Conservation (phyloP, 2,113 vertebrate genomes). For the Nipponia nippon region DNA sequence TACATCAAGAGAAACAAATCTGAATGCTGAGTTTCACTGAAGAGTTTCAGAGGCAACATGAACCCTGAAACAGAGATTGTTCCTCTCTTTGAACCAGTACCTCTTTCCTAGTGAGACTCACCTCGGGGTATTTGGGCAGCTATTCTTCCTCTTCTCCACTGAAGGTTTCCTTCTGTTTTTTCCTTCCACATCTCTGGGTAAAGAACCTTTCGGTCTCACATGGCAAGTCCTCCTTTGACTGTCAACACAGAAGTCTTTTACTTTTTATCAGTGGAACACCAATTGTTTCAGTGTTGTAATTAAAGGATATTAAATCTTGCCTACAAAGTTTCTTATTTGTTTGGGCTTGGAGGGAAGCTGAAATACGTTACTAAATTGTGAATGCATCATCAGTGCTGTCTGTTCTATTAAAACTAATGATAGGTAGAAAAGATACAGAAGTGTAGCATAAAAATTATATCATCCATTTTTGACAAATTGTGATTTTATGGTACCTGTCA, state of each 20-base stretch:
- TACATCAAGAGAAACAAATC: neutral
- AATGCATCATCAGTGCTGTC: neutral
- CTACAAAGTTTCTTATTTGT: slow-evolving; percentile 2
- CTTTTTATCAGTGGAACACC: neutral
- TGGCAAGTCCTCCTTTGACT: neutral
- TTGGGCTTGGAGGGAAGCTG: neutral
- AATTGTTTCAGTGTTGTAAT: neutral
- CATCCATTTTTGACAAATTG: slow-evolving; percentile 24
- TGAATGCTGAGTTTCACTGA: neutral
- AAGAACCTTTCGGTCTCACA: neutral
- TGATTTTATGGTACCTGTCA: neutral
- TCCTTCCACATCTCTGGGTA: neutral
- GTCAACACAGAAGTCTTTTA: neutral
- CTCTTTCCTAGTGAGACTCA: neutral
- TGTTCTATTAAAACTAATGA: slow-evolving; percentile 47
- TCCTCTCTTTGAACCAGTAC: neutral
- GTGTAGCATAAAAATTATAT: neutral
- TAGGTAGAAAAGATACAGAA: slow-evolving; percentile 1
- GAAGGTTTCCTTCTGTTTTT: neutral
- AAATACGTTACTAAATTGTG: neutral
- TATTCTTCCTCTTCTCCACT: neutral
- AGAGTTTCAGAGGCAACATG: neutral
- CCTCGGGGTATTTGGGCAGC: neutral
- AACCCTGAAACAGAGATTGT: neutral
- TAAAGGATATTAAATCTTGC: slow-evolving; percentile 12